Base-by-base conservation (phyloP, 2,113 vertebrate species). In the Eudyptes chrysolophus region DNA sequence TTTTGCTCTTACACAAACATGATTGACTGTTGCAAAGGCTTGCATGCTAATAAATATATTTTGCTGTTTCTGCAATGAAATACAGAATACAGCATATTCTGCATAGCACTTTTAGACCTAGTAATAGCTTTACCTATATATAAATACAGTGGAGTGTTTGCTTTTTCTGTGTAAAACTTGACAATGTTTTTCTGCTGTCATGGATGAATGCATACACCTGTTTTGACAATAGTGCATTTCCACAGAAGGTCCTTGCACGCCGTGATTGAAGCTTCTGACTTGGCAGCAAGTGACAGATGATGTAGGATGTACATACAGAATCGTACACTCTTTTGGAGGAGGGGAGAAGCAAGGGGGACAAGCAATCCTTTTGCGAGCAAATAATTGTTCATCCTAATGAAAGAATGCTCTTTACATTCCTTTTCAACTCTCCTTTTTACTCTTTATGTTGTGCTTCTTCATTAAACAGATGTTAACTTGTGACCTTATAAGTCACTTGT, bases 261-360 rank as follows among this genome's bases (percentile, higher is more conserved):
- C 9, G 27, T 4, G 44, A 2, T 7, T 12, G 49, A n/a, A 32
- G 44, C 51, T 40, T 40, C 62, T 44, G 32, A 17, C 40, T 24
- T 24, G 49, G 25, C 16, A 38, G 62, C 36, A 51, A 42, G 54
- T 8, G n/a, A 9, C 14, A 52, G 52, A 29, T 21, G 64, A 24
- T 26, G 58, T 34, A 44, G 52, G 51, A 22, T 12, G 46, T 34
- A 34, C 10, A 0, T 14, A 6, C 17, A 8, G 49, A 42, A 36
- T 38, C 0, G 0, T 16, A 6, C 15, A 0, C 29, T 17, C 40
- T n/a, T 61, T 13, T 21, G 46, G 49, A 64, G 49, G 13, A 64
- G 22, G 14, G 40, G 14, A 40, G 19, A 26, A 75, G 36, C 49
- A 49, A 46, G 36, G 8, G 36, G 15, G 22, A 16, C 16, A 11